These are phyloP conservation scores for Sylvia borin DNA, from an alignment of 2,797 vertebrate species.

Conservation along the genomic window DNA sequence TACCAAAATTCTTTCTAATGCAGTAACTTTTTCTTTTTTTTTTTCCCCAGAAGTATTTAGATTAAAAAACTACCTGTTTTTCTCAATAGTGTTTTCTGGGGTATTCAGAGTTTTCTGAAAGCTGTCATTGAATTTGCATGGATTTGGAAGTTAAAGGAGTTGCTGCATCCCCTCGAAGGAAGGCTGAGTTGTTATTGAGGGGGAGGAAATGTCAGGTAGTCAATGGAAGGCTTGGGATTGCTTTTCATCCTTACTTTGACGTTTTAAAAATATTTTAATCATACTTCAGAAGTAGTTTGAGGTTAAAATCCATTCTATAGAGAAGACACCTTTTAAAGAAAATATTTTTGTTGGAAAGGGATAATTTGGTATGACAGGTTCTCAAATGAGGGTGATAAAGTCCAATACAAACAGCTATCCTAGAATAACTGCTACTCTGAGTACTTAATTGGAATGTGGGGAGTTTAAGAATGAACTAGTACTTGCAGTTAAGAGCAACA, in stretches of 20 bases:
- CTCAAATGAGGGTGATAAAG: neutral
- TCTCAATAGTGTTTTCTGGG: neutral
- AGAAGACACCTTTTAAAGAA: neutral
- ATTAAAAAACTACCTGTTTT: neutral
- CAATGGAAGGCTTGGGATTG: neutral
- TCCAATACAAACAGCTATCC: neutral
- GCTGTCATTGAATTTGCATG: conserved; percentile 54
- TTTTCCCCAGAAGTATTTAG: neutral
- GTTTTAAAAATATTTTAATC: neutral
- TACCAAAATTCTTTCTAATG: neutral
- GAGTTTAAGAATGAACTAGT: neutral
- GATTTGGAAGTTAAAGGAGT: conserved; percentile 74
- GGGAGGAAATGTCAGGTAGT: conserved; percentile 64
- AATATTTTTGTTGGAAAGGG: neutral
- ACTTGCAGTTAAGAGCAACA: neutral
- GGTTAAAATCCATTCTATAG: neutral
- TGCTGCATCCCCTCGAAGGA: conserved; percentile 42
- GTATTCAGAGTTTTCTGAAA: neutral
- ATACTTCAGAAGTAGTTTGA: neutral
- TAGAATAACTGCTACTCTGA: neutral
- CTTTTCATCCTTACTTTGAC: neutral
- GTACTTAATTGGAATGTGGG: neutral
- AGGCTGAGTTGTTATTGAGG: neutral
- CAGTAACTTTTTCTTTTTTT: neutral
- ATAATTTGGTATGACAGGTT: neutral